A percentile compares a stretch with the other conserved stretches of the same genome.
Conservation (phyloP, 1,140 invertebrate genomes). For the Mylabris phalerata region DNA sequence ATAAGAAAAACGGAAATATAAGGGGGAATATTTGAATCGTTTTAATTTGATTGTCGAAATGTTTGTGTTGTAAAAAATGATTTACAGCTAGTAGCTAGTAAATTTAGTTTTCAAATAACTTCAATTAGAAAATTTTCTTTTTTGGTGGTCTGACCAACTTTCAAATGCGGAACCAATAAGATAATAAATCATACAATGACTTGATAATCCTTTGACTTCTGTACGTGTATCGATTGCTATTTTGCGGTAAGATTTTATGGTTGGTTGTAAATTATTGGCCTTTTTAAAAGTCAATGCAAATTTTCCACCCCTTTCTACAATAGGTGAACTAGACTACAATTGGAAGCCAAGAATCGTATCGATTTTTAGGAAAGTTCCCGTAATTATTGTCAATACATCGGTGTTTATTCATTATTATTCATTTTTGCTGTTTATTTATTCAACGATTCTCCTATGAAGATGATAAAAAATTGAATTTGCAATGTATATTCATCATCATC, state of each 20-base stretch:
- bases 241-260: slow-evolving; percentile 7
- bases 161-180: slow-evolving; percentile 12
- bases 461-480: background rate
- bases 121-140: background rate
- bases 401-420: too few species aligned
- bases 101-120: background rate
- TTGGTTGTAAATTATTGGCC: slow-evolving; percentile 8
- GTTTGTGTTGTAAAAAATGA: background rate
- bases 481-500: background rate
- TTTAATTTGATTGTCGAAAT: background rate
- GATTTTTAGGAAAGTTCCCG: too few species aligned
- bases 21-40: background rate
- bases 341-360: too few species aligned
- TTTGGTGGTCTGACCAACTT: background rate
- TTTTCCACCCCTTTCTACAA: too few species aligned
- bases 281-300: background rate
- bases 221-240: slow-evolving; percentile 8
- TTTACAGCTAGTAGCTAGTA: background rate
- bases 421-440: too few species aligned
- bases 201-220: slow-evolving; percentile 10
- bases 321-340: too few species aligned
- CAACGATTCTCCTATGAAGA: too few species aligned
- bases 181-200: slow-evolving; percentile 14
- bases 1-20: background rate
- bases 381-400: too few species aligned